Evolutionary conservation across 2,888 invertebrate species (phyloP).

Genomic region (Mesorhabditis sp.): DNA sequence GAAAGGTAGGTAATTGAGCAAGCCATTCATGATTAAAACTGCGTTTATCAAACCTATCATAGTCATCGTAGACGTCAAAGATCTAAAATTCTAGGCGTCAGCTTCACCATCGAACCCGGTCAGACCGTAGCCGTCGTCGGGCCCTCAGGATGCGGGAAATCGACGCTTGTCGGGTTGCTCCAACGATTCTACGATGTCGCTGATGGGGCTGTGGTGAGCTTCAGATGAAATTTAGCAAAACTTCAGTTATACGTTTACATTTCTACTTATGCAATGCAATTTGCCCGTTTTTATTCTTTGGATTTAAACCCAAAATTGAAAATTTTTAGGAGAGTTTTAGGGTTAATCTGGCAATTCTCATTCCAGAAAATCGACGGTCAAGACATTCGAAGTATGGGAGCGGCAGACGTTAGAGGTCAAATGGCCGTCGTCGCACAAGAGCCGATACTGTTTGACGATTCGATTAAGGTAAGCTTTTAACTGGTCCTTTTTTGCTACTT

Average conservation of each 20-base stretch:
- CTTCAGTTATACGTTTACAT: background rate
- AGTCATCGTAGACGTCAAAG: too few relatives aligned
- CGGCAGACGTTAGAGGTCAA: conserved; percentile 71
- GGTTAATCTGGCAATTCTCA: conserved; percentile 3
- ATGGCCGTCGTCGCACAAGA: conserved; percentile 89
- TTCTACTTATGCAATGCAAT: background rate
- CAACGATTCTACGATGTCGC: conserved; percentile 79
- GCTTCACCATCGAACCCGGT: conserved; percentile 28
- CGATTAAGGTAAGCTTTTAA: conserved; percentile 60
- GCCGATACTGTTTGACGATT: conserved; percentile 68
- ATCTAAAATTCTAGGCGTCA: conserved; percentile 14
- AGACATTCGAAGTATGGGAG: conserved; percentile 51
- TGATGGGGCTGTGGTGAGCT: conserved; percentile 67
- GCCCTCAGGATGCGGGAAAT: conserved; percentile 61
- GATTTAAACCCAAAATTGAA: background rate
- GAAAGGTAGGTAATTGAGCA: conserved; percentile 10
- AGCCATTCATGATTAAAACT: too few relatives aligned
- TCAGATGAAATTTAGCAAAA: background rate
- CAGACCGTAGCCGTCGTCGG: conserved; percentile 48
- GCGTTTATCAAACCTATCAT: too few relatives aligned
- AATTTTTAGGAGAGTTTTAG: background rate
- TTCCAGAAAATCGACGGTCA: conserved; percentile 53
- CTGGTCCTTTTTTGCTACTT: background rate
- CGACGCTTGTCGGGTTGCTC: conserved; percentile 62
- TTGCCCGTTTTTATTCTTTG: too few relatives aligned